phyloP scores from a whole-genome alignment of 1,140 invertebrate species.

The Oncopeltus fasciatus region DNA sequence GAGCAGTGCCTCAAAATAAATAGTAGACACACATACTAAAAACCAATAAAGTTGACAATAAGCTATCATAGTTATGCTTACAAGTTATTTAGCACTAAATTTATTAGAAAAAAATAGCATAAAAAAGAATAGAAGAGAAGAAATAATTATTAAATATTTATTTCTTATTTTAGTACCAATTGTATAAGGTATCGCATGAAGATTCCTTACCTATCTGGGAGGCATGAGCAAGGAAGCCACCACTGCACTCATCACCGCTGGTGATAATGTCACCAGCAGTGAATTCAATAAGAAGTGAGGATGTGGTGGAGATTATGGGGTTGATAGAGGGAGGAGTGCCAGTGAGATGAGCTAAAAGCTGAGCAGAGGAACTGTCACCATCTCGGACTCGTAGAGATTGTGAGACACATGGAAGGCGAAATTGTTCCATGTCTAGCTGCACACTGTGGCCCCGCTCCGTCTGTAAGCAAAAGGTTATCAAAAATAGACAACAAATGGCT shows the following conservation, averaged over 20 bases:
- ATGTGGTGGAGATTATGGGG: slow-evolving; percentile 29
- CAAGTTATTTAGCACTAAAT: no score
- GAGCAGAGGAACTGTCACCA: slow-evolving; percentile 55
- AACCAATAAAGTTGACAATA: no score
- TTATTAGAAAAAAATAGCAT: no score
- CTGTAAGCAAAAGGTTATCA: no score
- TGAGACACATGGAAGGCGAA: slow-evolving; percentile 50
- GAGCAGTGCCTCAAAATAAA: no score
- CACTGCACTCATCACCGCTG: slow-evolving; percentile 43
- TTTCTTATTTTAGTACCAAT: no score
- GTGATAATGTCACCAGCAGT: slow-evolving; percentile 44
- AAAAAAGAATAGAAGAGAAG: no score
- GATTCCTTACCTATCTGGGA: slow-evolving; percentile 5
- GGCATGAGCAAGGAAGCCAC: slow-evolving; percentile 60
- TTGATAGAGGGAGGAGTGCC: slow-evolving; percentile 35
- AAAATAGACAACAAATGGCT: no score
- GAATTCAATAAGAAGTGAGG: slow-evolving; percentile 55
- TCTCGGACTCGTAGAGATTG: slow-evolving; percentile 63
- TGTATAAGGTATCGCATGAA: no score
- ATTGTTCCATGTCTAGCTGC: slow-evolving; percentile 50
- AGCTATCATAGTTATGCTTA: no score
- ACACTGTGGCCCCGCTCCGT: slow-evolving; percentile 48
- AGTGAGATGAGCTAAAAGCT: slow-evolving; percentile 48
- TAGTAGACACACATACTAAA: no score
- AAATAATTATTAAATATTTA: no score